A percentile compares a stretch with the other conserved stretches of the same genome.
Conservation (phyloP, 2,797 vertebrate species). For the Orestias chungarensis region DNA sequence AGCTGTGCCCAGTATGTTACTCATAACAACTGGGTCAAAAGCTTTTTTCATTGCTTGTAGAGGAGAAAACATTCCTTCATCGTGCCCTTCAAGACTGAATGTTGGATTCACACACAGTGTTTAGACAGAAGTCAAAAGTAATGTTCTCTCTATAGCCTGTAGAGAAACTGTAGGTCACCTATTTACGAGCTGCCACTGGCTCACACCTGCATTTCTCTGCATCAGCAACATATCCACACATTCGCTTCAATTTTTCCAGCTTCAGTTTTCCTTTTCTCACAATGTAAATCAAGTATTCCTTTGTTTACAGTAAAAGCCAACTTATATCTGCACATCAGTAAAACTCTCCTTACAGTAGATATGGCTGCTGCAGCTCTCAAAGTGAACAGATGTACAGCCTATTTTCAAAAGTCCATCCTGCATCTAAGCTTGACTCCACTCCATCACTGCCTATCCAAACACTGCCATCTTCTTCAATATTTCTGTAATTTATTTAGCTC, state of each 20-base stretch:
- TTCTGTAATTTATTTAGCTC: conserved; percentile 49
- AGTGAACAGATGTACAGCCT: conserved; percentile 11
- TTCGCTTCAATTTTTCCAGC: conserved; percentile 5
- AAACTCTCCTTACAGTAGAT: conserved; percentile 14
- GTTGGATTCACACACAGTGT: conserved; percentile 46
- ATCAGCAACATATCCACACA: conserved; percentile 6
- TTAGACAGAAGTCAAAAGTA: conserved; percentile 39
- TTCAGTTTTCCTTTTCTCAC: conserved; percentile 31
- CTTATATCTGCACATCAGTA: conserved; percentile 19
- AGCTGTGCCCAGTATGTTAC: conserved; percentile 39
- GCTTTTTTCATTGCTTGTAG: conserved; percentile 46
- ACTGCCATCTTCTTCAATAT: conserved; percentile 41
- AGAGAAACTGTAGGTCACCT: conserved; percentile 47
- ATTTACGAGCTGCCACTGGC: conserved; percentile 53
- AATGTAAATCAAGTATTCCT: conserved; percentile 22
- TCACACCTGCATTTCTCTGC: conserved; percentile 19
- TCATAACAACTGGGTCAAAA: conserved; percentile 48
- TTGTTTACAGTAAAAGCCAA: conserved; percentile 27
- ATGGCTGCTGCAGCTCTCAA: neutral
- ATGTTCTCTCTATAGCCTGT: conserved; percentile 30
- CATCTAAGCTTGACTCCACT: conserved; percentile 13
- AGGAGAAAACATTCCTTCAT: conserved; percentile 46
- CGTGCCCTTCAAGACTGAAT: conserved; percentile 56
- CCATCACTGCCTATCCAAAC: neutral
- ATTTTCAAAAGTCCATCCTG: conserved; percentile 13